Percentiles rank a stretch among this genome's conserved stretches.
phyloP scores from a whole-genome alignment of 2,888 invertebrate species.

The Ligdia adustata region DNA sequence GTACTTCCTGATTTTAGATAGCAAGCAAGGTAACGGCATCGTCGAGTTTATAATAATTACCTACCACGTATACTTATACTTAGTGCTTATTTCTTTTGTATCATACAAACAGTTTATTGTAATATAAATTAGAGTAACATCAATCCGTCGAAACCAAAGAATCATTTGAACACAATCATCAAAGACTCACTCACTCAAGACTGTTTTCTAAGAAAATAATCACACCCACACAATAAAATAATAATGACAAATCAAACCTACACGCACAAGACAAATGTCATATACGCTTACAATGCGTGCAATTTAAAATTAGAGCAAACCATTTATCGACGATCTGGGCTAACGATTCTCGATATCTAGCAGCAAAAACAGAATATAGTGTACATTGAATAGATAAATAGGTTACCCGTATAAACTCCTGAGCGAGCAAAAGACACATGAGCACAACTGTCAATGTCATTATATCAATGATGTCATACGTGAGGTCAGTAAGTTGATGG shows the following conservation, averaged over 20 bases:
- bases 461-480: slow-evolving; percentile 19
- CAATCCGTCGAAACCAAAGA: too few relatives aligned
- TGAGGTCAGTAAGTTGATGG: slow-evolving; percentile 9
- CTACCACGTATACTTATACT: too few relatives aligned
- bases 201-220: slow-evolving; percentile 5
- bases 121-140: too few relatives aligned
- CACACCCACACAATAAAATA: slow-evolving; percentile 11
- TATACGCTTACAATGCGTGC: slow-evolving; percentile 2
- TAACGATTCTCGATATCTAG: slow-evolving; percentile 34
- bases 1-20: too few relatives aligned
- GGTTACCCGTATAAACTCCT: slow-evolving; percentile 21
- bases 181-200: neutral
- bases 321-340: slow-evolving; percentile 31
- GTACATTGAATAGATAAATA: too few relatives aligned
- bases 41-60: too few relatives aligned
- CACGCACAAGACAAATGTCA: too few relatives aligned
- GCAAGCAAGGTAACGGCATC: too few relatives aligned
- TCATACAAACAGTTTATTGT: too few relatives aligned
- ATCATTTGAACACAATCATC: too few relatives aligned
- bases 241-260: slow-evolving; percentile 7
- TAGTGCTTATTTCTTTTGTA: too few relatives aligned
- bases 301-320: slow-evolving; percentile 22
- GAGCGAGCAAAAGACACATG: slow-evolving; percentile 25
- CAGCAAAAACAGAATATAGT: slow-evolving; percentile 23
- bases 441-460: slow-evolving; percentile 36